These are phyloP conservation scores for Tipula lateralis DNA, from an alignment of 2,888 invertebrate species.

Conservation along the genomic window DNA sequence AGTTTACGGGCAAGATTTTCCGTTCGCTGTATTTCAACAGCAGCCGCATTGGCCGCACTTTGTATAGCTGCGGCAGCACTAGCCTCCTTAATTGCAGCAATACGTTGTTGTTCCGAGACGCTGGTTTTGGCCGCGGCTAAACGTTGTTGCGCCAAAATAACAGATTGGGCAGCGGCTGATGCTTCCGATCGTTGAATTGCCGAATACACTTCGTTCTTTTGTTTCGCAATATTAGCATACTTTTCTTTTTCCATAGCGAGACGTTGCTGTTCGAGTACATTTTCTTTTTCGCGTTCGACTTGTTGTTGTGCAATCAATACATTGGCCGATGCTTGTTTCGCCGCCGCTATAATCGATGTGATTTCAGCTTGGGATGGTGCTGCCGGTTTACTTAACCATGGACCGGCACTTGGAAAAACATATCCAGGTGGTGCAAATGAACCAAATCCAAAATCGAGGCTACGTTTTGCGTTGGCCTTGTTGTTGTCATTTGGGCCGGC, in stretches of 20 bases:
- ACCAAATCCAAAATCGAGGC: background rate
- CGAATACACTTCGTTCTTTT: conserved; percentile 63
- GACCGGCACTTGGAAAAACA: background rate
- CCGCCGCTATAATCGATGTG: conserved; percentile 65
- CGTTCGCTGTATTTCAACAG: conserved; percentile 63
- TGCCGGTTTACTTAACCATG: conserved; percentile 2
- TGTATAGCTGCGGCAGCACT: conserved; percentile 69
- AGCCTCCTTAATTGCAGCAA: conserved; percentile 66
- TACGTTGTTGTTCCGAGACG: conserved; percentile 66
- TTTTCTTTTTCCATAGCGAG: conserved; percentile 70
- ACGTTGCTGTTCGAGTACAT: conserved; percentile 65
- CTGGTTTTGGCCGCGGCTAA: conserved; percentile 65
- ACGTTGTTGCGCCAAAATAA: conserved; percentile 64
- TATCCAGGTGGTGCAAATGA: background rate
- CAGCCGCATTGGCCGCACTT: conserved; percentile 63
- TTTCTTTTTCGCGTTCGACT: conserved; percentile 68
- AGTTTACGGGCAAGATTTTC: conserved; percentile 58
- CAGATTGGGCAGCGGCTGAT: conserved; percentile 60
- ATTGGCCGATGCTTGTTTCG: conserved; percentile 66
- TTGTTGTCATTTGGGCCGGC: background rate
- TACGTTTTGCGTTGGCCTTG: background rate
- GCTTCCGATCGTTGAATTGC: conserved; percentile 64
- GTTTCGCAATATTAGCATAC: conserved; percentile 59
- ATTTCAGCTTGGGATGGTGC: conserved; percentile 60
- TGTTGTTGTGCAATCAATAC: conserved; percentile 68